phyloP scores from a whole-genome alignment of 2,113 vertebrate genomes.

The Neolamprologus caudopunctatus region DNA sequence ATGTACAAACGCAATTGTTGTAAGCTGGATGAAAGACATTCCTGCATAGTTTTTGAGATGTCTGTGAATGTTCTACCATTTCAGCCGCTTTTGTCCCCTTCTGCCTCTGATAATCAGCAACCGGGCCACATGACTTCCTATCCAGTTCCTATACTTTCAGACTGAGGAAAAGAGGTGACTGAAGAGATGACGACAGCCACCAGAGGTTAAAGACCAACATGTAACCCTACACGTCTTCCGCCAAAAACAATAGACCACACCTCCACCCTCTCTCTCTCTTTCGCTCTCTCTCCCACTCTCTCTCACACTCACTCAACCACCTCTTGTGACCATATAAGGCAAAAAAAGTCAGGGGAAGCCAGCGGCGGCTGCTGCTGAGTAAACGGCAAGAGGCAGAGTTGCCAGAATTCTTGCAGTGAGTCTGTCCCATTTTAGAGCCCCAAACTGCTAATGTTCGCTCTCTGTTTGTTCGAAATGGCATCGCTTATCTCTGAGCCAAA shows the following conservation, averaged over 20 bases:
- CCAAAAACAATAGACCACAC: conserved; percentile 72
- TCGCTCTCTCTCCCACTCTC: conserved; percentile 1
- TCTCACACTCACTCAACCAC: conserved; percentile 45
- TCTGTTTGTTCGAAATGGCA: conserved; percentile 15
- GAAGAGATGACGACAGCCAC: conserved; percentile 40
- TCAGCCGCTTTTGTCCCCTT: neutral
- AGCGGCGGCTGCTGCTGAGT: conserved; percentile 29
- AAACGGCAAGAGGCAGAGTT: conserved; percentile 32
- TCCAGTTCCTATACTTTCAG: neutral
- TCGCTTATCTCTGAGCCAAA: neutral
- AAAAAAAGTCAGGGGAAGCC: conserved; percentile 66
- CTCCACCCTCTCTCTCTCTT: conserved; percentile 41
- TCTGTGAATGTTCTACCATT: conserved; percentile 10
- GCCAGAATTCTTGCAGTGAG: conserved; percentile 34
- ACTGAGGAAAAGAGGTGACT: conserved; percentile 6
- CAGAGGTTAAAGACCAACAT: conserved; percentile 36
- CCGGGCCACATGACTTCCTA: neutral
- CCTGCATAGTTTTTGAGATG: conserved; percentile 19
- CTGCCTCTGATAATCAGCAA: neutral
- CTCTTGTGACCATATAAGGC: conserved; percentile 76
- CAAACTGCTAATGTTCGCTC: conserved; percentile 19
- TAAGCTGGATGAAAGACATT: conserved; percentile 38
- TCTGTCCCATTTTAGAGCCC: neutral
- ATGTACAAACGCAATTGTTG: neutral
- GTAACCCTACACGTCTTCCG: conserved; percentile 70